Evolutionary conservation across 2,888 invertebrate genomes (phyloP).

Genomic region (Cerastoderma edule): DNA sequence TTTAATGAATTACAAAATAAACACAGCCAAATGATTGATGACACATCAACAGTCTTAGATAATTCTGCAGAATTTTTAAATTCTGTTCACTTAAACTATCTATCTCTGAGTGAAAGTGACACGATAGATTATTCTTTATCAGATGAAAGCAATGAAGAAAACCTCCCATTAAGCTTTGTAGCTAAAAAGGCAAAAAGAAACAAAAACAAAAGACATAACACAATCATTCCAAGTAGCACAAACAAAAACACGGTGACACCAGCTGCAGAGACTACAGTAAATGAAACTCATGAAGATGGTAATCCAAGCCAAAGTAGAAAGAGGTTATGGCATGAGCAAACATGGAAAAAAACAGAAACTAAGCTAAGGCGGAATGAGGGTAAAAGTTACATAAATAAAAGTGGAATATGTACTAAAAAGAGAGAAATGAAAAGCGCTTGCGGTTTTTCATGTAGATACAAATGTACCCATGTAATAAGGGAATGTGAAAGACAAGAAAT

Average conservation of each 20-base stretch:
- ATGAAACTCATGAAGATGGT: no score
- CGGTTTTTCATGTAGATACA: slow-evolving; percentile 9
- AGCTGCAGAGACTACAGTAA: no score
- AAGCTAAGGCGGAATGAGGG: slow-evolving; percentile 11
- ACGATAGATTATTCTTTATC: no score
- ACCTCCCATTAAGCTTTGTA: not conserved
- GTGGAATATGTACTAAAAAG: not conserved
- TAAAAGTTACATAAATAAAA: not conserved
- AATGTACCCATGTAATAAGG: not conserved
- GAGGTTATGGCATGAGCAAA: not conserved
- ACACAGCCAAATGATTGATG: no score
- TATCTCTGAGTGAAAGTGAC: not conserved
- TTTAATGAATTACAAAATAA: no score
- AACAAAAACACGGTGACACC: no score
- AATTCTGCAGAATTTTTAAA: no score
- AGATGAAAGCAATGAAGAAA: not conserved
- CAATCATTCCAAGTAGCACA: no score
- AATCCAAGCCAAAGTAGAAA: slow-evolving; percentile 12
- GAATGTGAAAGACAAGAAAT: slow-evolving; percentile 2
- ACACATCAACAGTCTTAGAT: no score
- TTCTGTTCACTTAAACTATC: no score
- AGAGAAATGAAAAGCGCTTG: slow-evolving; percentile 14
- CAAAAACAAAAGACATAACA: no score
- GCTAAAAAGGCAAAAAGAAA: no score
- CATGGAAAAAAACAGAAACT: slow-evolving; percentile 22